Conservation (phyloP, 2,888 invertebrate genomes). For the Malthinus seriepunctatus region DNA sequence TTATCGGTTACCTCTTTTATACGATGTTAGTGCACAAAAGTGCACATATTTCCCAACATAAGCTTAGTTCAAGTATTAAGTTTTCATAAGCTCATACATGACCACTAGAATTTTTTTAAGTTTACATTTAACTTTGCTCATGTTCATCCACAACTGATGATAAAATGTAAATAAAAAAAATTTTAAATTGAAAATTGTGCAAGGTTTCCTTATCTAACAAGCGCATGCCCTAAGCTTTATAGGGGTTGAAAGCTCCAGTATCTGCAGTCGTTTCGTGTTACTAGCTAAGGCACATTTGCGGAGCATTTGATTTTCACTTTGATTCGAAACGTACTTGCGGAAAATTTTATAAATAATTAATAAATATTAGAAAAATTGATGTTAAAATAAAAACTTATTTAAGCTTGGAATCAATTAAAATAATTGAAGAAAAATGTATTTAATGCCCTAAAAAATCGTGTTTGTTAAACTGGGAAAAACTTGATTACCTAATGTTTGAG, state of each 20-base stretch:
- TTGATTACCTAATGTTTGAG: constrained; percentile 3
- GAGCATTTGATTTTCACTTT: constrained; percentile 18
- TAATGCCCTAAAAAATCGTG: too few species aligned
- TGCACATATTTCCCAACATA: too few species aligned
- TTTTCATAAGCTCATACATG: neutral
- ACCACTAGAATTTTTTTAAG: neutral
- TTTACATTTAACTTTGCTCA: too few species aligned
- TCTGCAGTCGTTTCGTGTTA: constrained; percentile 36
- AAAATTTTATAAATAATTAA: too few species aligned
- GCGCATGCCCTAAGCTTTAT: constrained; percentile 33
- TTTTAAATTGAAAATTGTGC: constrained; percentile 39
- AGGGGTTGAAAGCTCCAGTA: constrained; percentile 34
- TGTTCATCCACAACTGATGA: neutral
- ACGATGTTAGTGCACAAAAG: too few species aligned
- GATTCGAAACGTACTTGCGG: constrained; percentile 13
- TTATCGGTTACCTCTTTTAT: too few species aligned
- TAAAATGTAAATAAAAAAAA: neutral
- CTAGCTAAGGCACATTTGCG: constrained; percentile 16
- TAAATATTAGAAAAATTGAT: too few species aligned
- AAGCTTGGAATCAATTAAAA: too few species aligned
- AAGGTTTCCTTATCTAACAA: constrained; percentile 23
- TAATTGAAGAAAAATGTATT: too few species aligned
- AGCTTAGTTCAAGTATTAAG: too few species aligned
- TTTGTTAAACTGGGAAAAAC: neutral
- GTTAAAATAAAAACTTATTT: too few species aligned